Evolutionary conservation across 2,888 invertebrate genomes (phyloP), one percentile per base, ranked within the genome.

Genomic region (Rutpela maculata): DNA sequence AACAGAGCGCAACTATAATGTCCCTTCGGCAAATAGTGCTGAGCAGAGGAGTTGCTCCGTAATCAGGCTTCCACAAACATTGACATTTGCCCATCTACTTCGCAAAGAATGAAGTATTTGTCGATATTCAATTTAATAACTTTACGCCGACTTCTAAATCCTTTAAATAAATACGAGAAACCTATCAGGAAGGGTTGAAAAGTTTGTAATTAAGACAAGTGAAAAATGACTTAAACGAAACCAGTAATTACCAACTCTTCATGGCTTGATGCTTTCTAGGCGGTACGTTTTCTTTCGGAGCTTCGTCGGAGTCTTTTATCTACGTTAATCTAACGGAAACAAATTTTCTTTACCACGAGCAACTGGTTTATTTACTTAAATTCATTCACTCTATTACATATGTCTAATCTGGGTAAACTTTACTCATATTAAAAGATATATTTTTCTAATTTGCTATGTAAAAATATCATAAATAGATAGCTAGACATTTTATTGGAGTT

Each of bases 21-120:
- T 82, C 84, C 82, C 82, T 74, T 83, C 74, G 75, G 77, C 82
- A 84, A 84, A 85, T 82, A 84, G 80, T 73, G 82, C 79, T 75
- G 80, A 80, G 77, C 78, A 77, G 83, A 82, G 83, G 80, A 83
- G 84, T 81, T 82, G 78, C 75, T 82, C 77, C 81, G 82, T 82
- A 85, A 84, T 84, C 83, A 84, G 82, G 77, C 79, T 80, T 84
- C 79, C 81, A 84, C 83, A 84, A 84, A 85, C 85, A 85, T 85
- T 85, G 83, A 84, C 84, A 84, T 84, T 84, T 77, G 80, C 76
- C 80, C 75, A 78, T 77, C 79, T 78, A 74, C 79, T 82, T 74
- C 75, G 71, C 79, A 82, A 83, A 80, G 81, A 81, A 76, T 75
- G 74, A 77, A 79, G 81, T 81, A 80, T 83, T 82, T 82, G 81